Evolutionary conservation across 1,140 invertebrate genomes (phyloP), one percentile per base, ranked within the genome.

Genomic region (Venustaconcha ellipsiformis): DNA sequence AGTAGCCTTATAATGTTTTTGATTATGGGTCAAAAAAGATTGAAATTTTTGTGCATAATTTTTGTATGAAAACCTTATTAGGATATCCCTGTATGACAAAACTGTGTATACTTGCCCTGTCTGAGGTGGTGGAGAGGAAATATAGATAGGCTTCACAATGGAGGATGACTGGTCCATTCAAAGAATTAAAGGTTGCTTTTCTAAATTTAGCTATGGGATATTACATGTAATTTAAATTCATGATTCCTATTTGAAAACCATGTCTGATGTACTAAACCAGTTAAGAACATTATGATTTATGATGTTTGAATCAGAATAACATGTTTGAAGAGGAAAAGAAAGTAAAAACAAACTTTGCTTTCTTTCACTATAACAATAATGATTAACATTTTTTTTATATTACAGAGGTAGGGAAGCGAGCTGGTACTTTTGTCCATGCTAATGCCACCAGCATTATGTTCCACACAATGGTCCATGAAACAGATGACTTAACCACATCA

Each of bases 391-490:
- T 18, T n/a, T 66, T 23, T 20, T 26, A 68, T 62, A 26, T 75
- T 82, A 5, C 79, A 89, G 88, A 86, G 23, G 76, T 80, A 17
- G 84, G 84, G 0, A 89, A 87, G 68, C 74, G 85, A 65, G 80
- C 82, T 2, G 76, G 76, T 62, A 56, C 81, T 15, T 74, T 89
- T 62, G 86, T 89, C 13, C 83, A 76, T 67, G 82, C 85, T 76
- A 88, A 86, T n/a, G 74, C 84, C 15, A 84, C 83, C 1, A 83
- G 84, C 48, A 79, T 87, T 30, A 66, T 89, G 56, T 81, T 89
- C 67, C 85, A 86, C n/a, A 65, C 85, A 1, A 68, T 89, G 14
- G 83, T 86, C 23, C 72, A 76, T 67, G 83, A 84, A 71, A 70
- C 78, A 5, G 83, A 85, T 62, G 82, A 85, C 71, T 80, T 82